Conservation (phyloP, 1,140 invertebrate species). For the Drosophila paulistorum region DNA sequence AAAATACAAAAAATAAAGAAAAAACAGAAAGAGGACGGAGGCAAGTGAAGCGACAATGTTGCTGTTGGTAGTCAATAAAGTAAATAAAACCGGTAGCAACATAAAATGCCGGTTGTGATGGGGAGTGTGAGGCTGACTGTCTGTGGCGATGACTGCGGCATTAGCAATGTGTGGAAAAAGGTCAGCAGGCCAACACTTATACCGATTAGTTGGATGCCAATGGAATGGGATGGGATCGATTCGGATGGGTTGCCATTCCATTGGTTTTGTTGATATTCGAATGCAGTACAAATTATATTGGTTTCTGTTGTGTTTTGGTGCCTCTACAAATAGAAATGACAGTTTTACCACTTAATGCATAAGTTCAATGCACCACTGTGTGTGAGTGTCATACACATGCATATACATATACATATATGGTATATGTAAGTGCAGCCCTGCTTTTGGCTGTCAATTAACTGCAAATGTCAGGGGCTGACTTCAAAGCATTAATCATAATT, state of each 20-base stretch:
- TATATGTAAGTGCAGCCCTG: constrained; percentile 24
- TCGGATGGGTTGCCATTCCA: constrained; percentile 7
- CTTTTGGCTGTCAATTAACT: constrained; percentile 65
- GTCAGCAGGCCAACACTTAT: constrained; percentile 57
- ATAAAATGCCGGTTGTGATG: constrained; percentile 62
- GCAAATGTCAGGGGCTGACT: constrained; percentile 74
- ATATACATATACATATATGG: background rate
- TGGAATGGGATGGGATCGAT: constrained; percentile 13
- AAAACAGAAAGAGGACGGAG: background rate
- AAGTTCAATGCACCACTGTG: constrained; percentile 61
- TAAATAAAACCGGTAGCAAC: constrained; percentile 68
- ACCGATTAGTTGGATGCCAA: constrained; percentile 19
- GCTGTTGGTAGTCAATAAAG: constrained; percentile 67
- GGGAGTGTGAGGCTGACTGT: constrained; percentile 24
- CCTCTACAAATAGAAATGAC: constrained; percentile 20
- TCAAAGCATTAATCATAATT: constrained; percentile 75
- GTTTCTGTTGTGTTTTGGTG: constrained; percentile 13
- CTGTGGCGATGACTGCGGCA: constrained; percentile 42
- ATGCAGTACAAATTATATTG: background rate
- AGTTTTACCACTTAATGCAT: constrained; percentile 21
- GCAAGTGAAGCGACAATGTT: constrained; percentile 55
- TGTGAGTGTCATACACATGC: background rate
- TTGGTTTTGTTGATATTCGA: constrained; percentile 16
- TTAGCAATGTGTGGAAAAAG: constrained; percentile 64
- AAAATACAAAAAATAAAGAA: background rate